phyloP scores from a whole-genome alignment of 2,888 invertebrate genomes.

The Aradus depressus region DNA sequence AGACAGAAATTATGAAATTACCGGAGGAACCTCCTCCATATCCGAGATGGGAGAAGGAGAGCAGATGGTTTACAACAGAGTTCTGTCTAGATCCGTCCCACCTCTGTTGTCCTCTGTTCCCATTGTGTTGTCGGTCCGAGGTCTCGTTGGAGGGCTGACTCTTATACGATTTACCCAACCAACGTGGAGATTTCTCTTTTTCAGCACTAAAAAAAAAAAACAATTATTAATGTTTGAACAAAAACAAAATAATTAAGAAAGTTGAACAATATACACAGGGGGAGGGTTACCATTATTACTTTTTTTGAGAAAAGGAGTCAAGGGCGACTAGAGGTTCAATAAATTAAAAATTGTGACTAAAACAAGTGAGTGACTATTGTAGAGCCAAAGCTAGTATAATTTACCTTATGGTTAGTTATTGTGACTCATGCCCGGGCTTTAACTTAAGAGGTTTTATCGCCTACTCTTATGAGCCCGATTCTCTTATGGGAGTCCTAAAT shows the following conservation, averaged over 20 bases:
- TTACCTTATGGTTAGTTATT: too few species aligned
- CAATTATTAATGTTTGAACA: background rate
- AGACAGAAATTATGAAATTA: constrained; percentile 27
- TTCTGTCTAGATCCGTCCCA: constrained; percentile 35
- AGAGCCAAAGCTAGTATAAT: too few species aligned
- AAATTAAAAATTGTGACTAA: too few species aligned
- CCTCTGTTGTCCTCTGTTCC: constrained; percentile 5
- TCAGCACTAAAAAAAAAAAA: constrained; percentile 16
- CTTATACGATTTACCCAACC: constrained; percentile 4
- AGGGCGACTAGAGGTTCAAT: too few species aligned
- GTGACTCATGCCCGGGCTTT: too few species aligned
- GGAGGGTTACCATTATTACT: too few species aligned
- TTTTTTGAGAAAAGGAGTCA: too few species aligned
- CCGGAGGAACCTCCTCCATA: constrained; percentile 49
- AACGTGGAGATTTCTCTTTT: constrained; percentile 17
- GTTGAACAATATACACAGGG: too few species aligned
- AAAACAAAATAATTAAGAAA: background rate
- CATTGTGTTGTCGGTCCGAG: constrained; percentile 2
- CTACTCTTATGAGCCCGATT: too few species aligned
- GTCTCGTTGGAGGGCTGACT: background rate
- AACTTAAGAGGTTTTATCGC: too few species aligned
- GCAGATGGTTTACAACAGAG: constrained; percentile 49
- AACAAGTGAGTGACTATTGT: too few species aligned
- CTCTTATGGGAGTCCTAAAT: too few species aligned
- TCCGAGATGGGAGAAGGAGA: constrained; percentile 59